These are phyloP conservation scores for Drosophila stalkeri DNA, from an alignment of 2,888 invertebrate species.

Conservation along the genomic window DNA sequence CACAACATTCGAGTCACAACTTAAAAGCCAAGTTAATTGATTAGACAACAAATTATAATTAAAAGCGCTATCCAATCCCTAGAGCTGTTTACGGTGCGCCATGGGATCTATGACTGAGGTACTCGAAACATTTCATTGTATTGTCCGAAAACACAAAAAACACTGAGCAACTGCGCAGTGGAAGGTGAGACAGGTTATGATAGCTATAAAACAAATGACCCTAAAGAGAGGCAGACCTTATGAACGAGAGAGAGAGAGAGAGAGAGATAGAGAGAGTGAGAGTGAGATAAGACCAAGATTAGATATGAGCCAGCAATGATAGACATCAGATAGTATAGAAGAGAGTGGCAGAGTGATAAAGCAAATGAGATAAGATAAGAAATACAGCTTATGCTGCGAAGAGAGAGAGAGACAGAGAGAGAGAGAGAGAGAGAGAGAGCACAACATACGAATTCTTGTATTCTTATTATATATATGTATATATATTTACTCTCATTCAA, in stretches of 20 bases:
- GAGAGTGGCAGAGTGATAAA: slow-evolving; percentile 4
- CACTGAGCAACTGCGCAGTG: slow-evolving; percentile 16
- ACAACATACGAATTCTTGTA: neutral
- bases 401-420: neutral
- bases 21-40: slow-evolving; percentile 37
- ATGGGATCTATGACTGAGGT: slow-evolving; percentile 29
- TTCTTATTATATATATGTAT: too few relatives aligned
- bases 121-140: neutral
- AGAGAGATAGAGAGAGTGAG: neutral
- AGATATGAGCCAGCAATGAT: slow-evolving; percentile 16
- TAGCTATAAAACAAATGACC: neutral
- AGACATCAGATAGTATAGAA: neutral
- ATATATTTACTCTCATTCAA: slow-evolving; percentile 32
- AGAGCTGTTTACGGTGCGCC: slow-evolving; percentile 20
- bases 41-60: slow-evolving; percentile 4
- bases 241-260: neutral
- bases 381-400: neutral
- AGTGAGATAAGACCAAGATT: slow-evolving; percentile 29
- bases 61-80: slow-evolving; percentile 36
- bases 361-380: slow-evolving; percentile 34
- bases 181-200: neutral
- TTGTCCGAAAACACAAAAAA: neutral
- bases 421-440: neutral
- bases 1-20: slow-evolving; percentile 13
- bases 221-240: slow-evolving; percentile 5